phyloP scores from a whole-genome alignment of 2,113 vertebrate genomes.

The Gopherus flavomarginatus region DNA sequence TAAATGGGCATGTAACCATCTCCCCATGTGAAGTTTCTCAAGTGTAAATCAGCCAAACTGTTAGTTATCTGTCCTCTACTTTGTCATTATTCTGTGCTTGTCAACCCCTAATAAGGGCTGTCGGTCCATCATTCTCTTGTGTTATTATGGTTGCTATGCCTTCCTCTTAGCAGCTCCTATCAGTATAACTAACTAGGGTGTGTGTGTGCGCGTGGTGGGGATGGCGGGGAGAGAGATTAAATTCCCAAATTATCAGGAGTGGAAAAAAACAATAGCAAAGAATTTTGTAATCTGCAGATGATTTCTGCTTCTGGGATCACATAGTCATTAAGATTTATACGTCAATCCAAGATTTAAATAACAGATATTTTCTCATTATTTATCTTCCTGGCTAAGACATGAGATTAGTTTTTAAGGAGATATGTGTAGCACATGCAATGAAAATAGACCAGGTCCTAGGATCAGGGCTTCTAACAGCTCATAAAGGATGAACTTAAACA shows the following conservation, averaged over 20 bases:
- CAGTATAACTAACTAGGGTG: slow-evolving; percentile 8
- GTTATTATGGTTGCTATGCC: slow-evolving; percentile 35
- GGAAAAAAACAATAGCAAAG: slow-evolving; percentile 13
- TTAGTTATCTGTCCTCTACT: slow-evolving; percentile 44
- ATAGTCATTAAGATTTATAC: slow-evolving; percentile 60
- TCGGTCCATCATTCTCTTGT: not conserved
- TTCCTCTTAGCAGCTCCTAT: slow-evolving; percentile 27
- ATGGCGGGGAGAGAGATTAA: not conserved
- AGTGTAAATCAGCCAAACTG: slow-evolving; percentile 60
- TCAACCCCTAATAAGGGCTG: slow-evolving; percentile 29
- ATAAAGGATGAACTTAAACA: slow-evolving; percentile 18
- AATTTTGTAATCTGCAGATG: slow-evolving; percentile 67
- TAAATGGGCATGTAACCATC: slow-evolving; percentile 34
- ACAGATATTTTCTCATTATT: slow-evolving; percentile 69
- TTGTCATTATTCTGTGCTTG: slow-evolving; percentile 57
- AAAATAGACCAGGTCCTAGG: slow-evolving; percentile 37
- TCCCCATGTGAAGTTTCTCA: slow-evolving; percentile 48
- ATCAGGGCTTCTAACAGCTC: slow-evolving; percentile 37
- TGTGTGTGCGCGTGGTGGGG: not conserved
- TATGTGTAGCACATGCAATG: slow-evolving; percentile 44
- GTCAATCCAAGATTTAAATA: slow-evolving; percentile 64
- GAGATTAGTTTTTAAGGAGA: slow-evolving; percentile 67
- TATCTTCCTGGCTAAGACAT: slow-evolving; percentile 51
- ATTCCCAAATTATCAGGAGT: slow-evolving; percentile 28
- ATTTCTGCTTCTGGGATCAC: slow-evolving; percentile 67